Base-by-base conservation (phyloP, 2,888 invertebrate genomes). In the Gastrophysa polygoni region DNA sequence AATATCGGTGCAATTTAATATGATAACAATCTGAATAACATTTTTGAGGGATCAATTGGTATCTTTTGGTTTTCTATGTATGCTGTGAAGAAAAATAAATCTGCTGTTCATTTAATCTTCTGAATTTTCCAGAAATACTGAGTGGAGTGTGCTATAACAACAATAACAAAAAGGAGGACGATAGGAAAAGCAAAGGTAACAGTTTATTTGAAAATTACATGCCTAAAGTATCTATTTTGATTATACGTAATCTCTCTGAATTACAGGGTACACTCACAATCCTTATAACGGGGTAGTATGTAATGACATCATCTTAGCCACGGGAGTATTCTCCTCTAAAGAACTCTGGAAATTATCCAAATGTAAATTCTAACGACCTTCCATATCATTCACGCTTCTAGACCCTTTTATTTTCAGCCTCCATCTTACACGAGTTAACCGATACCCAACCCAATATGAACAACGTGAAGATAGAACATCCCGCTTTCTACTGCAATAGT, bases 281-380 rank as follows among this genome's bases (percentile, higher is more conserved):
- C 95, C 96, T 81, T 96, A 96, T 89, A 96, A 96, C 86, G 96
- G 96, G 82, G 96, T 97, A 83, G 93, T 96, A 84, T 96, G 96
- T 89, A 96, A 96, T 88, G 96, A 98, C 88, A 97, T 97, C 84
- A 98, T 98, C 86, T 90, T 96, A 89, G 98, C 98, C 81, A 98
- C 98, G 79, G 98, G 98, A 82, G 98, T 98, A 83, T 99, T 98
- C 90, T 96, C 97, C 78, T 98, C 98, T 80, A 95, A 95, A 88
- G 98, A 99, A 88, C 90, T 99, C 84, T 96, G 97, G 93, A 93
- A 95, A 86, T 90, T 98, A 83, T 98, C 98, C 79, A 96, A 95
- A 93, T 81, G 82, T 82, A 81, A 80, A 73, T 78, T 66, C 58
- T 60, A 51, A 47, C 32, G 11, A 49, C 38, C 20, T 51, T 57